phyloP scores from a whole-genome alignment of 2,888 invertebrate genomes.

The Gibbula magus region DNA sequence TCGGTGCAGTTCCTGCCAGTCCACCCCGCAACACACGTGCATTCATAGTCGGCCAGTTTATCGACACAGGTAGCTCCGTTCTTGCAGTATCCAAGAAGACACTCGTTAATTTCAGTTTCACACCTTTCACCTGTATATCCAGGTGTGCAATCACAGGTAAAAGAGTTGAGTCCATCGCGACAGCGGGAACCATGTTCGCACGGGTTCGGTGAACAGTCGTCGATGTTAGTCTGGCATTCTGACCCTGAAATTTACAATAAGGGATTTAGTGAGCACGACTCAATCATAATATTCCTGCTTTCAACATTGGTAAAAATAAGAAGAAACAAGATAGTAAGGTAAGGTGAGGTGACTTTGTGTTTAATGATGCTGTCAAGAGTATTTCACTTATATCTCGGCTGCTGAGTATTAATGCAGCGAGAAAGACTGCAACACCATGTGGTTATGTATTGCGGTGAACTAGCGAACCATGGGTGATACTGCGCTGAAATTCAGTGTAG shows the following conservation, averaged over 20 bases:
- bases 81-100: conserved; percentile 46
- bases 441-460: too few species aligned
- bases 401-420: too few species aligned
- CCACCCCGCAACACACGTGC: conserved; percentile 46
- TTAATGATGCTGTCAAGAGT: too few species aligned
- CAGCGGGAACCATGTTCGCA: conserved; percentile 65
- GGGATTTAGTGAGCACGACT: too few species aligned
- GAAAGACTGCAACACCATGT: too few species aligned
- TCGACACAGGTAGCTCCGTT: conserved; percentile 54
- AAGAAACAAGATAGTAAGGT: too few species aligned
- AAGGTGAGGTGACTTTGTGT: too few species aligned
- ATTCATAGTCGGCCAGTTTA: conserved; percentile 35
- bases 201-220: conserved; percentile 63
- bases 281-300: too few species aligned
- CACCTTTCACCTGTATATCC: conserved; percentile 65
- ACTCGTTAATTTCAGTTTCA: conserved; percentile 52
- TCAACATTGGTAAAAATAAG: too few species aligned
- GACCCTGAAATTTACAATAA: conserved; percentile 50
- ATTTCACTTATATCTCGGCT: too few species aligned
- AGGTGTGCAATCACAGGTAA: conserved; percentile 61
- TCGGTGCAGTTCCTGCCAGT: conserved; percentile 35
- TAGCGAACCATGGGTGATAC: too few species aligned
- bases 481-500: too few species aligned
- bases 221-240: conserved; percentile 87
- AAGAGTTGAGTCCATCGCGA: conserved; percentile 52